phyloP scores from a whole-genome alignment of 2,797 vertebrate genomes.

The Sus cebifrons region DNA sequence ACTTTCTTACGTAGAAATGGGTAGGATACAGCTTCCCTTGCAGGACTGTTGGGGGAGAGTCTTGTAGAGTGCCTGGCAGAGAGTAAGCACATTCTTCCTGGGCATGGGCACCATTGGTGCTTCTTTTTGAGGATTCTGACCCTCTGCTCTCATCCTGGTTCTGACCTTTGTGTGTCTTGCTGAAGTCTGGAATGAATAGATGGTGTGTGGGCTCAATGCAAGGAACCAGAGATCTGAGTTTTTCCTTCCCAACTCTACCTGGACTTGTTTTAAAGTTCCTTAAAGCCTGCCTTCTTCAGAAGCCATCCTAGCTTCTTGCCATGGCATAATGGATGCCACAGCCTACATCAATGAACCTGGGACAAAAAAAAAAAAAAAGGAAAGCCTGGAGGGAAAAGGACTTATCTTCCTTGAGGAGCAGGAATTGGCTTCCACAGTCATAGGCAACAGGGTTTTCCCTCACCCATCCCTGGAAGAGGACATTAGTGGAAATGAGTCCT shows the following conservation, averaged over 20 bases:
- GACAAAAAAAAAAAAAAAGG: neutral
- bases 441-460: neutral
- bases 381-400: neutral
- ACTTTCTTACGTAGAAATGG: neutral
- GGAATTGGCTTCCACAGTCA: neutral
- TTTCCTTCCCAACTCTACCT: neutral
- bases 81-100: too few species aligned
- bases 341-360: accelerated
- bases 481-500: neutral
- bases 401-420: neutral
- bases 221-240: neutral
- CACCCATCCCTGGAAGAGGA: neutral
- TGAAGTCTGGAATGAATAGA: accelerated
- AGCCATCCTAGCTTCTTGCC: neutral
- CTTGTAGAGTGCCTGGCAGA: neutral
- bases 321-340: accelerated
- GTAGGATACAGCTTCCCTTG: neutral
- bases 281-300: neutral
- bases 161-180: neutral
- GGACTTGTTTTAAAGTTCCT: neutral
- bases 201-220: neutral
- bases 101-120: accelerated
- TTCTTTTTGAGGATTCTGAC: neutral
- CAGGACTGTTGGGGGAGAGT: neutral
- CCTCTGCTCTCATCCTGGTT: neutral